phyloP scores from a whole-genome alignment of 1,140 invertebrate genomes.

The Dinoponera quadriceps region DNA sequence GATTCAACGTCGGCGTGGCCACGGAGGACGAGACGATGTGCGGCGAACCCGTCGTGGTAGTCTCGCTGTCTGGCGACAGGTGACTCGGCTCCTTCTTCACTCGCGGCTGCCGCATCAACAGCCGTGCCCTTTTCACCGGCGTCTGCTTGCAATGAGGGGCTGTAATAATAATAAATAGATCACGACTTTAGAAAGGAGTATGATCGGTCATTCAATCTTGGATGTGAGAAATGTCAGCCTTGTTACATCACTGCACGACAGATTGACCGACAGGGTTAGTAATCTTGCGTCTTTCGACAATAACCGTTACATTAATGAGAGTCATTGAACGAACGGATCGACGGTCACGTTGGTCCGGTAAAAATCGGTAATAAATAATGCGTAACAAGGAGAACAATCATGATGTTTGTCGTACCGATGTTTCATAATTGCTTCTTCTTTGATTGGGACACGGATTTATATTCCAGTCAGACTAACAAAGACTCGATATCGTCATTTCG shows the following conservation, averaged over 20 bases:
- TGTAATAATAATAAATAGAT: slow-evolving; percentile 59
- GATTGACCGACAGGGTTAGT: no score
- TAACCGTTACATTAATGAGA: no score
- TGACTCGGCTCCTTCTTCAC: slow-evolving; percentile 88
- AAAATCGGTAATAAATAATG: not conserved
- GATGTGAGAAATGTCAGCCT: not conserved
- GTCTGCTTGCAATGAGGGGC: slow-evolving; percentile 56
- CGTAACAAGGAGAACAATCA: slow-evolving; percentile 3
- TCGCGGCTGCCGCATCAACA: slow-evolving; percentile 88
- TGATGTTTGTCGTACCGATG: not conserved
- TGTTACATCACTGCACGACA: not conserved
- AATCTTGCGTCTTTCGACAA: no score
- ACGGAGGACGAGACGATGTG: slow-evolving; percentile 78
- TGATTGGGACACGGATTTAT: not conserved
- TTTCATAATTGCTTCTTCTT: not conserved
- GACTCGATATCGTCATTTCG: not conserved
- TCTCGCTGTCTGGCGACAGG: slow-evolving; percentile 85
- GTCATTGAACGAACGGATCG: no score
- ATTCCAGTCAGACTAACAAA: not conserved
- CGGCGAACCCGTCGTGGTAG: slow-evolving; percentile 73
- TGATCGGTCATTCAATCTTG: no score
- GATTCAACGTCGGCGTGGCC: slow-evolving; percentile 84
- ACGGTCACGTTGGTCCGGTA: not conserved
- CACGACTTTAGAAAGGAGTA: not conserved
- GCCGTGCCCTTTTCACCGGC: slow-evolving; percentile 60